These are phyloP conservation scores for Pseudococcus viburni DNA, from an alignment of 2,888 invertebrate species.

Conservation along the genomic window DNA sequence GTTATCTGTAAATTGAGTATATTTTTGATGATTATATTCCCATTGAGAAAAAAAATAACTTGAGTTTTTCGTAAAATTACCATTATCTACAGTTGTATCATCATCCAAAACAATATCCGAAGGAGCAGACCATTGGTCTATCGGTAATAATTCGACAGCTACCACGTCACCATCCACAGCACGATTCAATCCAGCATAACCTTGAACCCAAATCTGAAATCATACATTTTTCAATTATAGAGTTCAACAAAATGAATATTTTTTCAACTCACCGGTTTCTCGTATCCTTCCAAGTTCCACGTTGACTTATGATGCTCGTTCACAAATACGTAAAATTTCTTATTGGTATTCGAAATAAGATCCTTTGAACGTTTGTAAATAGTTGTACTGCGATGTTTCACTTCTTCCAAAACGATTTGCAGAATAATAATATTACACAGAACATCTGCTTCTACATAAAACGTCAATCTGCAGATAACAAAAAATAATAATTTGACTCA, in stretches of 20 bases:
- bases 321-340: constrained; percentile 92
- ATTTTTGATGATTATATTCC: constrained; percentile 19
- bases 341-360: constrained; percentile 82
- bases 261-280: constrained; percentile 80
- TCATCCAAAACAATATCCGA: constrained; percentile 81
- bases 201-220: constrained; percentile 84
- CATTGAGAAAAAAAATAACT: too few species aligned
- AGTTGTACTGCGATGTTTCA: constrained; percentile 89
- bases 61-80: constrained; percentile 69
- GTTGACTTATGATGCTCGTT: constrained; percentile 96
- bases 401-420: constrained; percentile 93
- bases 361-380: constrained; percentile 90
- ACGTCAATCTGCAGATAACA: constrained; percentile 82
- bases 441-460: constrained; percentile 86
- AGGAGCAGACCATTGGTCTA: constrained; percentile 91
- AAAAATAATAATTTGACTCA: neutral
- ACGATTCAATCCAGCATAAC: constrained; percentile 88
- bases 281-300: constrained; percentile 84
- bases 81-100: constrained; percentile 76
- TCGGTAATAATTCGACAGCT: constrained; percentile 89
- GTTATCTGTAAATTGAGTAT: constrained; percentile 11
- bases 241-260: neutral
- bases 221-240: neutral
- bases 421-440: constrained; percentile 89
- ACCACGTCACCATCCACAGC: constrained; percentile 96